phyloP scores from a whole-genome alignment of 2,888 invertebrate genomes.

The Eulithis testata region DNA sequence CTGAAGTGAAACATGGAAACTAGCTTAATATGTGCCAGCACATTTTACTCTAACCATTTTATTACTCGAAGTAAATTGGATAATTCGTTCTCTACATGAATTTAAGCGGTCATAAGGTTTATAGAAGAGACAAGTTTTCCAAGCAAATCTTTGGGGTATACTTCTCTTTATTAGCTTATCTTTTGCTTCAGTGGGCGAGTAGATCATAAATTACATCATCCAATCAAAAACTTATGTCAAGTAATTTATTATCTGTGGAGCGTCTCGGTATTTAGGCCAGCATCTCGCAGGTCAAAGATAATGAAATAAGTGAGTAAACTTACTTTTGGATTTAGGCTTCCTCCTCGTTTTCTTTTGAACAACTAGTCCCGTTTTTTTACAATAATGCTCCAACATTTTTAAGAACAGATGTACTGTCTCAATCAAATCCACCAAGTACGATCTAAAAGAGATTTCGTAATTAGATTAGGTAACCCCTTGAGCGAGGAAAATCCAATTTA shows the following conservation, averaged over 20 bases:
- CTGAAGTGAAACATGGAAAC: too few species aligned
- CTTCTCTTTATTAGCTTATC: conserved; percentile 31
- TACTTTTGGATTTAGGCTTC: conserved; percentile 79
- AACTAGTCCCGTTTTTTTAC: conserved; percentile 86
- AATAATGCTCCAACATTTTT: conserved; percentile 93
- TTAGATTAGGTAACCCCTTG: conserved; percentile 21
- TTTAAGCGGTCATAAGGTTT: conserved; percentile 9
- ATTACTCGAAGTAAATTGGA: conserved; percentile 11
- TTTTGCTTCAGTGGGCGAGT: conserved; percentile 27
- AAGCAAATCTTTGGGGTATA: conserved; percentile 25
- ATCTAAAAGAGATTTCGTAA: conserved; percentile 73
- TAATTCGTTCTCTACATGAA: conserved; percentile 20
- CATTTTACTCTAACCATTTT: background rate
- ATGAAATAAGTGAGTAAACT: conserved; percentile 53
- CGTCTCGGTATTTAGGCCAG: conserved; percentile 31
- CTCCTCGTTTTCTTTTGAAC: conserved; percentile 87
- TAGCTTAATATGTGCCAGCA: background rate
- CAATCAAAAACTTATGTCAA: conserved; percentile 42
- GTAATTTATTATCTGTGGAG: conserved; percentile 38
- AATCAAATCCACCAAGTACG: conserved; percentile 93
- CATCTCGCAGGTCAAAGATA: conserved; percentile 31
- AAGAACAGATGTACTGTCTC: conserved; percentile 96
- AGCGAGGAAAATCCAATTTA: conserved; percentile 10
- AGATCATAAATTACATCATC: conserved; percentile 38
- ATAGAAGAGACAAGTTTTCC: conserved; percentile 17